Evolutionary conservation across 1,140 invertebrate genomes (phyloP), one percentile per base, ranked within the genome.

Genomic region (Eurosta solidaginis): DNA sequence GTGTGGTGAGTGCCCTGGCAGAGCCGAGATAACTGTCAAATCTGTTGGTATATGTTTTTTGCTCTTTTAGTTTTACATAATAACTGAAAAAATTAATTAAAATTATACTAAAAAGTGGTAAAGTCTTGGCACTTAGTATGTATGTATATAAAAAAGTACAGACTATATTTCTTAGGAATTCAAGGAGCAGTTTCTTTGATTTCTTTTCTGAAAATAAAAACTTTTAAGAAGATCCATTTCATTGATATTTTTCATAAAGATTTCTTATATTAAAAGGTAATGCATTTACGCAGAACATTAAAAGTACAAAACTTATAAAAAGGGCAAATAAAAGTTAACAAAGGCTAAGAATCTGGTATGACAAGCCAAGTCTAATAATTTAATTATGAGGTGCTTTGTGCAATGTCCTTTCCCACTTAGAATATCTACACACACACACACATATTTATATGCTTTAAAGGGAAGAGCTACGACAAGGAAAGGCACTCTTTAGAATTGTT

Each of bases 311-410:
- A 17, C 59, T 42, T 20, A 68, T 40, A 33, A 20, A 40, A 40
- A 36, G 17, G 33, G 17, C 3, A 6, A n/a, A 42, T 6, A 68
- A 68, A 68, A 33, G 36, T 40, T 40, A 68, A 20, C 33, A 27
- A 20, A n/a, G n/a, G n/a, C 36, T 14, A 68, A 68, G 40, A 33
- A 40, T 40, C 40, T 20, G 59, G 17, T 40, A 9, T 68, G 40
- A 29, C 29, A 68, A 29, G 33, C 36, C 36, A 47, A 68, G 22
- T 68, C 59, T 68, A 40, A 68, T 68, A 68, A 68, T 68, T 68
- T 68, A 68, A 68, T 68, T 33, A 33, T 20, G 59, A 10, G 6
- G 33, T 40, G 59, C 59, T 68, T 68, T 68, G 33, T 27, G 36
- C 33, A 40, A 68, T 68, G 59, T 68, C 59, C 40, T 68, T 47